Evolutionary conservation across 2,113 vertebrate species (phyloP), one percentile per base, ranked within the genome.

Genomic region (Garra rufa): DNA sequence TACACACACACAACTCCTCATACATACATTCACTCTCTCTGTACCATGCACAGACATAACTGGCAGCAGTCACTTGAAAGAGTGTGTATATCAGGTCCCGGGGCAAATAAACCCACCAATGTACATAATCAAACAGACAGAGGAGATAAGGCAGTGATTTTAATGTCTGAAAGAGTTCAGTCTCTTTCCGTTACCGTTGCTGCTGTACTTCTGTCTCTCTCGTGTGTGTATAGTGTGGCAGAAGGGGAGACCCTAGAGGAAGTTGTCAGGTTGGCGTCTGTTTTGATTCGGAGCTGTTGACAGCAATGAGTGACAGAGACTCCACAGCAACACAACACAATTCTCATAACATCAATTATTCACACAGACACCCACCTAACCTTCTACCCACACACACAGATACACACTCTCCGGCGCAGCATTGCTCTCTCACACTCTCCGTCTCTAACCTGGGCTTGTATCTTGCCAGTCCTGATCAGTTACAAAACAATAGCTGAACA

Each of bases 281-380:
- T 50, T 90, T 85, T 89, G 85, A 90, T 88, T 83, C 43, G 2
- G 77, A 43, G 76, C 55, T 74, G 86, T 84, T 88, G 88, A 86
- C 83, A 85, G 86, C 48, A 61, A 34, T 87, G 89, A 87, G 78
- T 87, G 86, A 86, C 88, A 76, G 85, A 87, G 76, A 84, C 79
- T 57, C 63, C 75, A 87, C 84, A 52, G 59, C 57, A 84, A 85
- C 63, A 83, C 86, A 65, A 78, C 80, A 85, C 67, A 87, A 83
- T 71, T 86, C 89, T 89, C 89, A 87, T 75, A 88, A 83, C 85
- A 90, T 90, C 86, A 90, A 90, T 89, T 89, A 90, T 89, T 89
- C 87, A 90, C 78, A 79, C 86, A 90, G 76, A 67, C 61, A 84
- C 89, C 67, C 41, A 73, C 74, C 70, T 46, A 78, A 34, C 26